Base-by-base conservation (phyloP, 1,140 invertebrate species). In the Piezodorus guildinii region DNA sequence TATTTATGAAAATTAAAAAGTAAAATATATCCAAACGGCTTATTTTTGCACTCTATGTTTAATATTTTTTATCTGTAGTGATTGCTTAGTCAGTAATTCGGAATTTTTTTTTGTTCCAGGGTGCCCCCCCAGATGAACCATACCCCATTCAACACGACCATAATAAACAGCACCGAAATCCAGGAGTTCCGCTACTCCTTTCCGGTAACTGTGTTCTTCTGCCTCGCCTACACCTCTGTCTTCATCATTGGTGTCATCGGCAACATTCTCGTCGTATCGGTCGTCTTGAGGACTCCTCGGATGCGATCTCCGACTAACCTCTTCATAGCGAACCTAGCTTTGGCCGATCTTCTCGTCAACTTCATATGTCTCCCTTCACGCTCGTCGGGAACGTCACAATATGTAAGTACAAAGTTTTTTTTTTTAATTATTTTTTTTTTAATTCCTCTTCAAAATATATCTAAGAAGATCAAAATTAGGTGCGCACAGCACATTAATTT, bases 191-290 rank as follows among this genome's bases (percentile, higher is more conserved):
- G 64, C 16, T 62, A 66, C 46, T 60, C 62, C 16, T 61, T 63
- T 30, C 87, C 89, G 83, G 88, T 87, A 6, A 83, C 83, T 19
- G 83, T 90, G 51, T 90, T 88, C 73, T 72, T 74, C 56, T 77
- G 74, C 64, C 27, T 78, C 6, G 76, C 74, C 10, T 80, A 81
- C 68, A 69, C 70, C 12, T 51, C 74, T 12, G 78, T 81, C 1
- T 77, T 79, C 59, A 58, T 77, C 6, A 62, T 80, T n/a, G 79
- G 78, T 0, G 71, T 80, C 15, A 69, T 78, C 15, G 79, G 79
- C 3, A 81, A 81, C 69, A 69, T 71, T 16, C 73, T 77, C 58
- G 78, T 80, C 12, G 74, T 80, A 10, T 72, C 74, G 16, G 78
- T 80, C 27, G 76, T 80, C 14, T 72, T 71, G 25, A 69, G 76